Evolutionary conservation across 1,140 invertebrate species (phyloP).

Genomic region (Cyrtorhinus lividipennis): DNA sequence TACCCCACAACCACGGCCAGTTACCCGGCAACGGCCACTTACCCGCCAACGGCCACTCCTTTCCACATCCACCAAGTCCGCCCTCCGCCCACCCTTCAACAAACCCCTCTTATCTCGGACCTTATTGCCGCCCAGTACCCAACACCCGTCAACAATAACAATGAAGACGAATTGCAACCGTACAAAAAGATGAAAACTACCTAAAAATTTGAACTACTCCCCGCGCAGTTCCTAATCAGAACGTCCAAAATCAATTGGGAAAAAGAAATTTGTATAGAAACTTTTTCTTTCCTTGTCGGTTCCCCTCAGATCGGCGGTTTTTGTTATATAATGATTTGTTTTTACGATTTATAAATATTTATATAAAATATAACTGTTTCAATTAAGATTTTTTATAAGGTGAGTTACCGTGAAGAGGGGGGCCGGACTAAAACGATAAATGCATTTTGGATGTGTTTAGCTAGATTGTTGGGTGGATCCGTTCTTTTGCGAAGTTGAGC

Average conservation of each 20-base stretch:
- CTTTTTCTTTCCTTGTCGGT: not conserved
- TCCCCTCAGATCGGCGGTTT: not conserved
- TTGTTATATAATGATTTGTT: not conserved
- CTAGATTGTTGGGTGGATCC: constrained; percentile 30
- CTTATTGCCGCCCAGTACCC: constrained; percentile 22
- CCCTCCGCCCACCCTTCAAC: constrained; percentile 29
- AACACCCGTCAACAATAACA: constrained; percentile 29
- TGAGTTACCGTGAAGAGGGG: constrained; percentile 11
- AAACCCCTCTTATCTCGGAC: constrained; percentile 26
- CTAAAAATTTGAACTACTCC: constrained; percentile 33
- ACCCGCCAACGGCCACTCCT: constrained; percentile 31
- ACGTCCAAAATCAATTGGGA: not conserved
- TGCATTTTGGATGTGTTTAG: constrained; percentile 21
- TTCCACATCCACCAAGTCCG: constrained; percentile 25
- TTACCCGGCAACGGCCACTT: constrained; percentile 14
- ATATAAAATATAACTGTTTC: not conserved
- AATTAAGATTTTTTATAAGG: constrained; percentile 2
- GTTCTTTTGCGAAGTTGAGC: constrained; percentile 35
- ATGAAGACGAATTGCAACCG: constrained; percentile 52
- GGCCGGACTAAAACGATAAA: constrained; percentile 6
- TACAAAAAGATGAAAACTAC: constrained; percentile 80
- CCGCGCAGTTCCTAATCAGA: constrained; percentile 16
- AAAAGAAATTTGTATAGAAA: not conserved
- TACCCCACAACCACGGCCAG: constrained; percentile 22
- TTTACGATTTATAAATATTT: not conserved